phyloP scores from a whole-genome alignment of 2,797 vertebrate genomes.

The Mus minutoides region DNA sequence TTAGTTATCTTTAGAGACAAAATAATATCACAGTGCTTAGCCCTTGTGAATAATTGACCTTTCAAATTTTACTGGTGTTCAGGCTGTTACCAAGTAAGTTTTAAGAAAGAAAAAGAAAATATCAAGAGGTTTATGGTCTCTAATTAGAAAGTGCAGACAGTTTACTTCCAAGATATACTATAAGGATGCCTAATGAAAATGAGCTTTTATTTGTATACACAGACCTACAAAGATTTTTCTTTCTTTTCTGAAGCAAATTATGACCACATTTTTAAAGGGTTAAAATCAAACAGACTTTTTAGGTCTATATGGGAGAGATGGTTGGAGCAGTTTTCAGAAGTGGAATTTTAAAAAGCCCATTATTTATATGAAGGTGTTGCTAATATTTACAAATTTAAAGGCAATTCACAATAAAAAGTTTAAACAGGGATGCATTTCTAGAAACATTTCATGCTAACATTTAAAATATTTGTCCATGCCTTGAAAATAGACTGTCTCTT shows the following conservation, averaged over 20 bases:
- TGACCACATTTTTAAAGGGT: background rate
- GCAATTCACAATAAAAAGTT: background rate
- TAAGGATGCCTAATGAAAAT: background rate
- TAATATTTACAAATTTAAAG: background rate
- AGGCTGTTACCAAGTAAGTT: background rate
- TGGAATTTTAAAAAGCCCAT: background rate
- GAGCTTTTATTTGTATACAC: background rate
- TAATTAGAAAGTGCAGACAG: background rate
- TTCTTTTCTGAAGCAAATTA: constrained; percentile 39
- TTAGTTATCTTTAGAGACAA: constrained; percentile 62
- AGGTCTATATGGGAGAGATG: background rate
- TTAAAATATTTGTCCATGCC: background rate
- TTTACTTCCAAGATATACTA: background rate
- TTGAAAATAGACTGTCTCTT: background rate
- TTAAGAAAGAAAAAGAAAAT: background rate
- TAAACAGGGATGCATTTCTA: background rate
- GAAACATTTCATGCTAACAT: background rate
- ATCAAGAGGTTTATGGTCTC: background rate
- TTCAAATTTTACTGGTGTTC: constrained; percentile 56
- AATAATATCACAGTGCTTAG: constrained; percentile 15
- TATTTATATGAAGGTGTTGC: background rate
- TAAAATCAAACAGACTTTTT: background rate
- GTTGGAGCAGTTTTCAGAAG: background rate
- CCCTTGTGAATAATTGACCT: constrained; percentile 66
- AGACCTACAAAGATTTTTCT: background rate